These are phyloP conservation scores for Promerops cafer DNA, from an alignment of 2,113 vertebrate species.

Conservation along the genomic window DNA sequence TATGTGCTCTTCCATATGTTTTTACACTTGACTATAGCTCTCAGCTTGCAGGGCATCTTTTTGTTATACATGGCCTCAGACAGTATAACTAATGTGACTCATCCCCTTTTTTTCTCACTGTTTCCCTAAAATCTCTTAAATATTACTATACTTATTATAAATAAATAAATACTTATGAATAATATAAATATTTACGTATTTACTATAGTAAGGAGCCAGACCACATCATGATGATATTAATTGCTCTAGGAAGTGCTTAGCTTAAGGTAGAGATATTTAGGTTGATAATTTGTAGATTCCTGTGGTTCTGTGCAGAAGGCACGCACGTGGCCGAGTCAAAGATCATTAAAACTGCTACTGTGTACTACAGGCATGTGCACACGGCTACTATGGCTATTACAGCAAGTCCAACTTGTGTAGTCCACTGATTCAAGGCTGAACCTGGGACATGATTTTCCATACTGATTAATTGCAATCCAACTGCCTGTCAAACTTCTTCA, in stretches of 20 bases:
- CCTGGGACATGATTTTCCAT: neutral
- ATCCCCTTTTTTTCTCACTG: neutral
- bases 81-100: neutral
- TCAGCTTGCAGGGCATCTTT: neutral
- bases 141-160: neutral
- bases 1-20: neutral
- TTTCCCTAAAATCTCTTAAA: neutral
- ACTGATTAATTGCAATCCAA: neutral
- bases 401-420: neutral
- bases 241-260: neutral
- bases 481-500: neutral
- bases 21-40: neutral
- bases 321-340: neutral
- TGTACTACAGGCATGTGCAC: neutral
- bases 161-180: neutral
- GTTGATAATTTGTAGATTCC: neutral
- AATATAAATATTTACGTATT: neutral
- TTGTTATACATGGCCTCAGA: neutral
- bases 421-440: neutral
- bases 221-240: neutral
- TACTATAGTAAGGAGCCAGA: neutral
- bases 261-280: neutral
- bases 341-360: neutral
- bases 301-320: neutral
- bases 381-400: neutral